Conservation (phyloP, 2,888 invertebrate species). For the Macrophya alboannulata region DNA sequence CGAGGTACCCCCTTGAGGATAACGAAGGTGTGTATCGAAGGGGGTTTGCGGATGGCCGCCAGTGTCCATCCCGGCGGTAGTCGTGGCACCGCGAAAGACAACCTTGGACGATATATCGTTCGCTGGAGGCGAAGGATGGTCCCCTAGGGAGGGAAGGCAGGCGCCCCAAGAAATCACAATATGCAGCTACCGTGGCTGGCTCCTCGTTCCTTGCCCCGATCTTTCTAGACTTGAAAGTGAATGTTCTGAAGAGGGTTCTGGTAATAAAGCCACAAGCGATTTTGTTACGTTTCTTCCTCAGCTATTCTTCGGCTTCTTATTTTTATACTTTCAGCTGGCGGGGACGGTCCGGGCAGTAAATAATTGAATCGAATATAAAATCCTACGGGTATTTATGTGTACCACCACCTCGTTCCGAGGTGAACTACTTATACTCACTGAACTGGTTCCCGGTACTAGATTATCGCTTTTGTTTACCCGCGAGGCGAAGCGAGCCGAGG, state of each 20-base stretch:
- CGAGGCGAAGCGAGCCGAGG: background rate
- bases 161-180: constrained; percentile 72
- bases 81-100: constrained; percentile 66
- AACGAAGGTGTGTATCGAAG: constrained; percentile 60
- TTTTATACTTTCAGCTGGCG: background rate
- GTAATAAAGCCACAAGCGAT: constrained; percentile 24
- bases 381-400: background rate
- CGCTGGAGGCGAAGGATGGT: constrained; percentile 68
- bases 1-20: constrained; percentile 71
- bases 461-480: constrained; percentile 25
- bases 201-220: background rate
- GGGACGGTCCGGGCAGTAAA: background rate
- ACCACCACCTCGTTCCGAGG: background rate
- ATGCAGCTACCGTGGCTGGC: constrained; percentile 57
- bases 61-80: constrained; percentile 65
- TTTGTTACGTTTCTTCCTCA: background rate
- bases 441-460: constrained; percentile 12
- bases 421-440: background rate
- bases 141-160: constrained; percentile 69
- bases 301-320: background rate
- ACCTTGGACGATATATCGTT: constrained; percentile 67
- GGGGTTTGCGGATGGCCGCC: constrained; percentile 60
- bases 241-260: constrained; percentile 8
- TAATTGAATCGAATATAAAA: constrained; percentile 2
- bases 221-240: background rate